phyloP scores from a whole-genome alignment of 92 coral and sea anemone species.

The Epizoanthus ramosus region DNA sequence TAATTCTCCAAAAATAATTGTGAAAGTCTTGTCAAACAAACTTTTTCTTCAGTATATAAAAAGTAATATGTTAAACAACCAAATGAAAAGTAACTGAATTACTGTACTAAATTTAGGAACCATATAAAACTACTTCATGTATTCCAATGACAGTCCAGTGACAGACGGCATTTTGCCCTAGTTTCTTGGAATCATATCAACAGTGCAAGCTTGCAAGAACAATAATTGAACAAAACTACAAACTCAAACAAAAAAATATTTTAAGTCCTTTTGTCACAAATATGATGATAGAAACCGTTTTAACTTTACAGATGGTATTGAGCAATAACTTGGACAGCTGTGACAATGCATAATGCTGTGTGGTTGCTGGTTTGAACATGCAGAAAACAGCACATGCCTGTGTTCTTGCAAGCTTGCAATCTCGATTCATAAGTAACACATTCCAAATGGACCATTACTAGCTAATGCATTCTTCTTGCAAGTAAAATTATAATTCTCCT shows the following conservation, averaged over 20 bases:
- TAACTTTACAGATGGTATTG: constrained; percentile 13
- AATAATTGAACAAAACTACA: background rate
- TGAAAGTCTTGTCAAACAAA: too few relatives aligned
- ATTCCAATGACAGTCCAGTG: background rate
- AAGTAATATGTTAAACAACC: too few relatives aligned
- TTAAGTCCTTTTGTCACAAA: background rate
- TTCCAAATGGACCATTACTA: constrained; percentile 75
- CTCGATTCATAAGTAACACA: constrained; percentile 72
- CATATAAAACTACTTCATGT: background rate
- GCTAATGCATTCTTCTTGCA: constrained; percentile 80
- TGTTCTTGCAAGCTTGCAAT: constrained; percentile 32
- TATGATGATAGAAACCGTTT: constrained; percentile 15
- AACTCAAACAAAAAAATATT: background rate
- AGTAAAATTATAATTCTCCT: constrained; percentile 68
- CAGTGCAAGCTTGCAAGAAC: constrained; percentile 31
- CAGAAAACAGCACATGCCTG: constrained; percentile 3
- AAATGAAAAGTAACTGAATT: too few relatives aligned
- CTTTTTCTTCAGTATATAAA: too few relatives aligned
- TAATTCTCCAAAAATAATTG: too few relatives aligned
- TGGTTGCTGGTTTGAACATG: constrained; percentile 16
- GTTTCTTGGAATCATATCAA: background rate
- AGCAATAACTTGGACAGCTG: constrained; percentile 5
- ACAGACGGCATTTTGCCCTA: background rate
- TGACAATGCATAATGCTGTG: constrained; percentile 33
- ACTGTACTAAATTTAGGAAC: background rate